Evolutionary conservation across 2,888 invertebrate species (phyloP).

Genomic region (Sinopyrophorus schimmeli): DNA sequence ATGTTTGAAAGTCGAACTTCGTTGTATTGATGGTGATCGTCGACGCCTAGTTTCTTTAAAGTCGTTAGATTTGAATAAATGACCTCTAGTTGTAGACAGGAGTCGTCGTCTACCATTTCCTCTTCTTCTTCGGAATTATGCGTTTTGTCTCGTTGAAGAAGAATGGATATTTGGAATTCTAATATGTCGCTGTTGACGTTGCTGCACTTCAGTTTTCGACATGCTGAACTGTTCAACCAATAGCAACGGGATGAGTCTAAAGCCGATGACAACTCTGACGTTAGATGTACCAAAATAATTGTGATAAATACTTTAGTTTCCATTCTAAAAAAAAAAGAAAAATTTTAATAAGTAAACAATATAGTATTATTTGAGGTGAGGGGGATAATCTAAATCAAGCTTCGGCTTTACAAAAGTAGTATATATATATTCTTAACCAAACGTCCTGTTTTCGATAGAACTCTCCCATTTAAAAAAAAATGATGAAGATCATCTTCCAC

Average conservation of each 20-base stretch:
- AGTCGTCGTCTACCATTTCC: constrained; percentile 45
- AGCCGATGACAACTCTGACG: neutral
- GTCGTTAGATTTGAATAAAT: neutral
- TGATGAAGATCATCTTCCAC: too few species aligned
- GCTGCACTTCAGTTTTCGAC: neutral
- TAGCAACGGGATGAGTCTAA: neutral
- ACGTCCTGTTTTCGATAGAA: too few species aligned
- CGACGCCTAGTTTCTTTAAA: neutral
- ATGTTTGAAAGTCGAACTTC: constrained; percentile 4
- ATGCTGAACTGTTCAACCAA: neutral
- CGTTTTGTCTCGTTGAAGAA: neutral
- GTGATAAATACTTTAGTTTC: neutral
- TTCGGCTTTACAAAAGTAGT: too few species aligned
- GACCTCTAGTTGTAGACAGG: constrained; percentile 10
- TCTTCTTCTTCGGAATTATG: neutral
- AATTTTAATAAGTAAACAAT: too few species aligned
- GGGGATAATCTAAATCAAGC: too few species aligned
- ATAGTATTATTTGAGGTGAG: too few species aligned
- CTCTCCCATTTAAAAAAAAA: too few species aligned
- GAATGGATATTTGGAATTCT: neutral
- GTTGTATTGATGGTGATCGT: constrained; percentile 7
- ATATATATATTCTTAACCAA: too few species aligned
- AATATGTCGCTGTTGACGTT: neutral
- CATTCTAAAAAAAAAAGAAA: neutral
- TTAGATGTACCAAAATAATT: neutral